These are phyloP conservation scores for Arctopsyche grandis DNA, from an alignment of 1,140 invertebrate genomes.

Conservation along the genomic window DNA sequence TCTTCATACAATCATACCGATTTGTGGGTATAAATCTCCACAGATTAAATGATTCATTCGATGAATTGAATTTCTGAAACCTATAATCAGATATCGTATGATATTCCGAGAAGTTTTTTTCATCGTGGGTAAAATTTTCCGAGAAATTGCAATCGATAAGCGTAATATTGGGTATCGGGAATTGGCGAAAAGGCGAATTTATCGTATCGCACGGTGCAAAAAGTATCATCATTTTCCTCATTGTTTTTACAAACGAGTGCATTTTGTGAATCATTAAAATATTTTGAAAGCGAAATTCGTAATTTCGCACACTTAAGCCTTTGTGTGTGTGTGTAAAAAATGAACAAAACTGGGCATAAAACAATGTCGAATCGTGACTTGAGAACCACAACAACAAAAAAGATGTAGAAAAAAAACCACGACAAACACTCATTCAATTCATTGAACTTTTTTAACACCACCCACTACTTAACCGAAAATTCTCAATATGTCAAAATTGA, in stretches of 20 bases:
- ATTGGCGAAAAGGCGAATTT: neutral
- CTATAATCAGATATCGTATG: neutral
- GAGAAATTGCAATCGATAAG: constrained; percentile 26
- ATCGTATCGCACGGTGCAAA: neutral
- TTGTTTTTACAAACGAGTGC: constrained; percentile 12
- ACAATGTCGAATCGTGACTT: no score
- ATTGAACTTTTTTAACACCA: no score
- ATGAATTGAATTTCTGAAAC: neutral
- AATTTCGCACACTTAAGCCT: neutral
- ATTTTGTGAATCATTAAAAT: constrained; percentile 6
- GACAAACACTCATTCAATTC: no score
- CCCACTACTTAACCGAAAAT: no score
- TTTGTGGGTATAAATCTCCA: no score
- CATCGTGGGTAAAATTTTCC: neutral
- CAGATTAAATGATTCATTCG: no score
- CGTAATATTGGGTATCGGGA: constrained; percentile 7
- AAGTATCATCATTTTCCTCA: neutral
- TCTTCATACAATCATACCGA: no score
- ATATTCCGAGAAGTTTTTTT: neutral
- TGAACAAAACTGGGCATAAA: no score
- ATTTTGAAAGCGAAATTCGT: neutral
- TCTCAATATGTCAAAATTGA: no score
- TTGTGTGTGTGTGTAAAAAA: no score
- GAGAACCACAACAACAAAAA: no score
- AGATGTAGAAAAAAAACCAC: no score